Percentiles rank a stretch among this genome's conserved stretches.
phyloP scores from a whole-genome alignment of 2,888 invertebrate genomes.

The Tachina fera region DNA sequence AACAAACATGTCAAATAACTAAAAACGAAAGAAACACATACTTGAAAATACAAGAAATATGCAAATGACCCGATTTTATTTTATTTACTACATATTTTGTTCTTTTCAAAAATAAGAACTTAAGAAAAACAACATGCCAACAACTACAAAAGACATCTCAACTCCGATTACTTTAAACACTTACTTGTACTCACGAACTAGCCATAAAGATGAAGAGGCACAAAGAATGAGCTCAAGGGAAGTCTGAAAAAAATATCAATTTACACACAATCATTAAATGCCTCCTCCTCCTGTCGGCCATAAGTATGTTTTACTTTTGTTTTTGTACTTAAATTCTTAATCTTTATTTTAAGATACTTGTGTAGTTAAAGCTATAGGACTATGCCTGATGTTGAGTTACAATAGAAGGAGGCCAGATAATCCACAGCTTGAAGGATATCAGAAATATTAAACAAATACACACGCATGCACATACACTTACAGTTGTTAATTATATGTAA shows the following conservation, averaged over 20 bases:
- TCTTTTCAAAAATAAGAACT: background rate
- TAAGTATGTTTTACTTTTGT: background rate
- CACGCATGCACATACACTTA: too few species aligned
- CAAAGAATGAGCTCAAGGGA: background rate
- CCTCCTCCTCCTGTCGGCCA: background rate
- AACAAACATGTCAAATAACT: slow-evolving; percentile 48
- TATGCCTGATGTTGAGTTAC: background rate
- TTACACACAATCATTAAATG: slow-evolving; percentile 43
- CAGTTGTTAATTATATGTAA: too few species aligned
- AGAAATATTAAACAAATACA: background rate
- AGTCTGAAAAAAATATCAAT: slow-evolving; percentile 40
- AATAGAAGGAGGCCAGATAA: background rate
- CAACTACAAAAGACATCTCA: slow-evolving; percentile 30
- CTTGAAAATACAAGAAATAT: slow-evolving; percentile 50
- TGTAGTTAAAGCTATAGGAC: slow-evolving; percentile 2
- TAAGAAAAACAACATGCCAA: background rate
- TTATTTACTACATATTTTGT: slow-evolving; percentile 21
- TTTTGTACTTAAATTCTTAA: slow-evolving; percentile 18
- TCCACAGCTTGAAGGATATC: background rate
- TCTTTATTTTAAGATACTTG: slow-evolving; percentile 7
- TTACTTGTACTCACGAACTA: slow-evolving; percentile 26
- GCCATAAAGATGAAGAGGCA: slow-evolving; percentile 38
- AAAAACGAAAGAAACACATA: slow-evolving; percentile 1
- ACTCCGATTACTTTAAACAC: slow-evolving; percentile 50
- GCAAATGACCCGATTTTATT: slow-evolving; percentile 66